phyloP scores from a whole-genome alignment of 2,797 vertebrate genomes.

The Cynodonichthys magdalenae region DNA sequence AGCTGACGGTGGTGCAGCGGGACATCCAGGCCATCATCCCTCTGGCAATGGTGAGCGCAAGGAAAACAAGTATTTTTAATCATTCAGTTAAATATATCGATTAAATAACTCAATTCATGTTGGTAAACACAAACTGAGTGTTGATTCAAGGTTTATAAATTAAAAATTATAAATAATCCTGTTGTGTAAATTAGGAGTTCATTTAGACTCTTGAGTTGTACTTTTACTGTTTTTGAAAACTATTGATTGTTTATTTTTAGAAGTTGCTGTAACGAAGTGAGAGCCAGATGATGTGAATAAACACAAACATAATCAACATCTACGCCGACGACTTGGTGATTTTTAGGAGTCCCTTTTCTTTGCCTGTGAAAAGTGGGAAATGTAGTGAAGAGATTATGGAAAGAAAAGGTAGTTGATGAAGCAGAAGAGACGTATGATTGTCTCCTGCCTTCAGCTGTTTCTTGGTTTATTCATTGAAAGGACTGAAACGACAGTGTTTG shows the following conservation, averaged over 20 bases:
- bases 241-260: not conserved
- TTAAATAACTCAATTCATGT: too few relatives aligned
- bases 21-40: slow-evolving; percentile 96
- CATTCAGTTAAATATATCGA: too few relatives aligned
- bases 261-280: not conserved
- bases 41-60: slow-evolving; percentile 96
- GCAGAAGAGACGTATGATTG: slow-evolving; percentile 19
- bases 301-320: slow-evolving; percentile 17
- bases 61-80: too few relatives aligned
- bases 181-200: too few relatives aligned
- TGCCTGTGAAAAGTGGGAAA: slow-evolving; percentile 35
- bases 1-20: slow-evolving; percentile 94
- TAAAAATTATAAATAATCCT: too few relatives aligned
- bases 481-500: not conserved
- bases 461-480: not conserved
- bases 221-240: not conserved
- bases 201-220: too few relatives aligned
- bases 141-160: too few relatives aligned
- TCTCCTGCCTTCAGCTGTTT: slow-evolving; percentile 7
- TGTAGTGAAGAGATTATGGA: slow-evolving; percentile 54
- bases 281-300: not conserved
- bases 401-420: slow-evolving; percentile 63
- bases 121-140: too few relatives aligned
- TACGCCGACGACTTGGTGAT: slow-evolving; percentile 10
- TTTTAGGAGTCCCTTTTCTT: slow-evolving; percentile 23